Evolutionary conservation across 2,797 vertebrate species (phyloP).

Genomic region (Smutsia temminckii): DNA sequence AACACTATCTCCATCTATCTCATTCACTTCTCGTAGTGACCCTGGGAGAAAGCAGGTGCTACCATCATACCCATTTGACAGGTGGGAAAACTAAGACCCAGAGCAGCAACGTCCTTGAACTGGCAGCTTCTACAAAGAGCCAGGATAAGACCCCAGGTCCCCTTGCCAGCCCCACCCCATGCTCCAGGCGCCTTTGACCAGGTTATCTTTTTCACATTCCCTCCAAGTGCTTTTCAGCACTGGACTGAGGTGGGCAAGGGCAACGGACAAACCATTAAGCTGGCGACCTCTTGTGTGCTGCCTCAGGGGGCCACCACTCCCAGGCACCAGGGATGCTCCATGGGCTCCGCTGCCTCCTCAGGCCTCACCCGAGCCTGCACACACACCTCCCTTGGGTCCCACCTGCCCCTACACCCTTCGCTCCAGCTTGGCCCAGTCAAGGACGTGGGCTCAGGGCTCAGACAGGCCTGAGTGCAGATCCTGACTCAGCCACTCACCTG

Average conservation of each 20-base stretch:
- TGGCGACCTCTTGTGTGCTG: fast-evolving
- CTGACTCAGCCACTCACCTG: neutral
- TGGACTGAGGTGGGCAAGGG: neutral
- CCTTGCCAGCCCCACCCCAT: too few relatives aligned
- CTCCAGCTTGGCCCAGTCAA: neutral
- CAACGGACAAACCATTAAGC: neutral
- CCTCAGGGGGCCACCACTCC: neutral
- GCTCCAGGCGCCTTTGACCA: neutral
- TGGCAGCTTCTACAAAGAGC: neutral
- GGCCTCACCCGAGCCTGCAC: neutral
- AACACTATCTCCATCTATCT: fast-evolving
- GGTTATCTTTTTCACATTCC: neutral
- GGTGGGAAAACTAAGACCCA: neutral
- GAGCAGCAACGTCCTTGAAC: neutral
- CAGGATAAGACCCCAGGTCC: neutral
- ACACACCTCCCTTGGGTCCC: too few relatives aligned
- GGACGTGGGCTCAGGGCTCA: neutral
- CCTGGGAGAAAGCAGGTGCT: neutral
- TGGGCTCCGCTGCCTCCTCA: neutral
- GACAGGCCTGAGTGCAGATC: neutral
- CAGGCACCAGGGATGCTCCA: neutral
- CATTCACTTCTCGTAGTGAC: neutral
- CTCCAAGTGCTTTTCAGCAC: neutral
- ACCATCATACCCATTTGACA: neutral
- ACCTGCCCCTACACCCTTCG: too few relatives aligned